Base-by-base conservation (phyloP, 1,140 invertebrate species). In the Rhagoletis zephyria region DNA sequence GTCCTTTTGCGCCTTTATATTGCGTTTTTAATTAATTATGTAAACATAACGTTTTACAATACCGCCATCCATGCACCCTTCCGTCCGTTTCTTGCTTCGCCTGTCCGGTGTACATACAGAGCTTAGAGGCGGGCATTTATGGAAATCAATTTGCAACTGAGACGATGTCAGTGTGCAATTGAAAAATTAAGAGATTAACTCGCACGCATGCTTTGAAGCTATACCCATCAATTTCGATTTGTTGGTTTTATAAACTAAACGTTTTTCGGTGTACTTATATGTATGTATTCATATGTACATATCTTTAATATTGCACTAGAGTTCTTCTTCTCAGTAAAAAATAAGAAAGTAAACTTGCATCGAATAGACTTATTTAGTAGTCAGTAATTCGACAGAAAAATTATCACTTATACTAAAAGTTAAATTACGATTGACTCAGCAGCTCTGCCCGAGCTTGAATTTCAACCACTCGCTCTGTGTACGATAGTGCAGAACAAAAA, bases 141-240 rank as follows among this genome's bases (percentile, higher is more conserved):
- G 91, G 90, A 91, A 91, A 91, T 91, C 90, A 90, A 91, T 91
- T 91, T 91, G 90, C 90, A 91, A 91, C 89, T 91, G 90, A 90
- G 90, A 90, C 88, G 42, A 0, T 81, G 74, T 81, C 74, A 81
- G 74, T 30, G 48, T 81, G 48, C 48, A 81, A 81, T 81, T 81
- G 74, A 56, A 81, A 81, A 81, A 81, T 81, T 81, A 81, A 81
- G 74, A 81, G 74, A 81, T 81, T 81, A 81, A 81, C 48, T 19
- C 48, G 12, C 14, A 51, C 74, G 7, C n/a, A 56, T 1, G 48
- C 30, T 45, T 4, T 19, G 30, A 77, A 77, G n/a, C 45, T 16
- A 51, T n/a, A 9, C 16, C 9, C 45, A 51, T 48, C 48, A 19
- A 81, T 81, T 81, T 74, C 45, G 48, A 74, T 74, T 81, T 81